Percentiles rank a stretch among this genome's conserved stretches.
Conservation (phyloP, 1,140 invertebrate species). For the Drosophila novamexicana region DNA sequence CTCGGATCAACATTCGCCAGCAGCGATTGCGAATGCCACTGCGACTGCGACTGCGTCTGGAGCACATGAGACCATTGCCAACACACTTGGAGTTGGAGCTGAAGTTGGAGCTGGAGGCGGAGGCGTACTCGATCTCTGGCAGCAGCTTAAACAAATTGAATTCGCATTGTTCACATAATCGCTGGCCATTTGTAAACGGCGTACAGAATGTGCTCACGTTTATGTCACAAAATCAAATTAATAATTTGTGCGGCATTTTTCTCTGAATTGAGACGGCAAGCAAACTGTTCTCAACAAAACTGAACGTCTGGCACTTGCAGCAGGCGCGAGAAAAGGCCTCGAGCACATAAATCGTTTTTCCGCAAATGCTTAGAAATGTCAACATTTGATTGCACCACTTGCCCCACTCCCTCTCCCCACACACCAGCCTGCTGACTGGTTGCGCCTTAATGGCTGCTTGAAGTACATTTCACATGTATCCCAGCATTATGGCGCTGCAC, state of each 20-base stretch:
- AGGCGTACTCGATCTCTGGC: conserved; percentile 39
- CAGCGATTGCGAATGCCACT: conserved; percentile 12
- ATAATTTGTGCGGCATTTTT: conserved; percentile 51
- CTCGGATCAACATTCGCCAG: conserved; percentile 46
- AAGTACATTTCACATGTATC: conserved; percentile 20
- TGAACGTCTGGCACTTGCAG: conserved; percentile 45
- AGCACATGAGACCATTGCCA: conserved; percentile 37
- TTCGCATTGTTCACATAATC: conserved; percentile 78
- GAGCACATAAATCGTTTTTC: conserved; percentile 7
- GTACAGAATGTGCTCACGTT: conserved; percentile 74
- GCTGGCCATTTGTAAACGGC: conserved; percentile 65
- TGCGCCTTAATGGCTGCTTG: conserved; percentile 53
- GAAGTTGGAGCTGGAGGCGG: neutral
- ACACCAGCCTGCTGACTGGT: conserved; percentile 4
- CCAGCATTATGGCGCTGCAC: conserved; percentile 16
- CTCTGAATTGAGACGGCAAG: conserved; percentile 46
- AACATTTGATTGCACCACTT: conserved; percentile 30
- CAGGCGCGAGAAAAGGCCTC: conserved; percentile 22
- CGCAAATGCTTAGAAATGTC: conserved; percentile 30
- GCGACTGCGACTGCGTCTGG: conserved; percentile 20
- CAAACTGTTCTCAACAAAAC: conserved; percentile 9
- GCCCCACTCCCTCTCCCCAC: too few species aligned
- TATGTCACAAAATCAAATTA: conserved; percentile 72
- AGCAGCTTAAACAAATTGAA: conserved; percentile 77
- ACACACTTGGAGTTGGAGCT: neutral